phyloP scores from a whole-genome alignment of 2,113 vertebrate genomes.

The Hydrolagus affinis region DNA sequence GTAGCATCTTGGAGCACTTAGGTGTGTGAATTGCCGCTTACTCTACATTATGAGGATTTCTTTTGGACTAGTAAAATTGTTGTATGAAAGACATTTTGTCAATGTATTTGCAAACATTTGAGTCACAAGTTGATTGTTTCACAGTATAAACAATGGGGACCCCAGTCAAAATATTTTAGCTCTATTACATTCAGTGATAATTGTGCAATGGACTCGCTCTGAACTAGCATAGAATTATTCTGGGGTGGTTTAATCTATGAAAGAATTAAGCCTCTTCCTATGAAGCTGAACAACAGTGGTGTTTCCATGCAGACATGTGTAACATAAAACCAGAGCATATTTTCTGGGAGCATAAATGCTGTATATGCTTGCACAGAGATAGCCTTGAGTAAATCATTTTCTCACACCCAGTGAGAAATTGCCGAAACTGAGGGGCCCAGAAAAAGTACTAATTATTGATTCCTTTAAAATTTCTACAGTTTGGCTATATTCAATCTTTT shows the following conservation, averaged over 20 bases:
- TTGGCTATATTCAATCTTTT: not conserved
- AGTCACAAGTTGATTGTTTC: not conserved
- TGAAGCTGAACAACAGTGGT: not conserved
- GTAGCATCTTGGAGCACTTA: no score
- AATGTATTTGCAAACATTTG: not conserved
- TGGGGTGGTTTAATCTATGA: not conserved
- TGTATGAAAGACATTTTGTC: not conserved
- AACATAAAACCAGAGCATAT: not conserved
- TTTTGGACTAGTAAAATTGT: not conserved
- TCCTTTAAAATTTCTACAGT: not conserved
- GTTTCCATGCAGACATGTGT: not conserved
- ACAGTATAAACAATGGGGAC: not conserved
- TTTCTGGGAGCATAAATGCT: not conserved
- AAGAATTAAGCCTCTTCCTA: not conserved
- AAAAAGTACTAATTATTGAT: not conserved
- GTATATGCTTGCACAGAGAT: not conserved
- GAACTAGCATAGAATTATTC: not conserved
- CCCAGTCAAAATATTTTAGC: not conserved
- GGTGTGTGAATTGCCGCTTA: not conserved
- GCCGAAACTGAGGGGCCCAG: not conserved
- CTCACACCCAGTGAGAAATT: not conserved
- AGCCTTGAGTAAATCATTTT: not conserved
- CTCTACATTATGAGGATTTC: not conserved
- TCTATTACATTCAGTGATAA: no score
- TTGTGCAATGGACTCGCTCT: not conserved